Percentiles rank a stretch among this genome's conserved stretches.
Conservation (phyloP, 2,888 invertebrate genomes). For the Spodoptera exigua region DNA sequence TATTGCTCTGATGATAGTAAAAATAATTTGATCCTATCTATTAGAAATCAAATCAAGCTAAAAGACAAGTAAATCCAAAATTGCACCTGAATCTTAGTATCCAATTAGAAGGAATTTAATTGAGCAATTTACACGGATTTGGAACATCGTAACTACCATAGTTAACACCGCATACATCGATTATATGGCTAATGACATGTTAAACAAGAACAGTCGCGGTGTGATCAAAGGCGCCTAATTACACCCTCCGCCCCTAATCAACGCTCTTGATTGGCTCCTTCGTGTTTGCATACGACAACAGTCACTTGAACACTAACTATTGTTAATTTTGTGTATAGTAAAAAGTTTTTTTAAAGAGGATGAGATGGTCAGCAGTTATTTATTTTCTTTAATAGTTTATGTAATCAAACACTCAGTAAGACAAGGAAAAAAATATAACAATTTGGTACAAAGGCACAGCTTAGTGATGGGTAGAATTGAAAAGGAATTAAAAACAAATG, state of each 20-base stretch:
- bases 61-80: neutral
- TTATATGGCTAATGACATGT: slow-evolving; percentile 70
- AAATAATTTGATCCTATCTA: too few species aligned
- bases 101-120: slow-evolving; percentile 10
- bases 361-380: too few species aligned
- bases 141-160: slow-evolving; percentile 21
- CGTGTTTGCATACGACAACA: slow-evolving; percentile 77
- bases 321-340: too few species aligned
- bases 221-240: slow-evolving; percentile 87
- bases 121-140: neutral
- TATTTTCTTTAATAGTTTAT: too few species aligned
- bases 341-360: too few species aligned
- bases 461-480: too few species aligned
- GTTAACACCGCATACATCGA: slow-evolving; percentile 52
- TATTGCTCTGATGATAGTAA: too few species aligned
- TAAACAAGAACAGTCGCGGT: slow-evolving; percentile 78
- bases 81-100: slow-evolving; percentile 4
- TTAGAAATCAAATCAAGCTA: neutral
- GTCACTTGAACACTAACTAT: slow-evolving; percentile 10
- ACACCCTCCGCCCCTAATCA: slow-evolving; percentile 77
- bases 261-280: slow-evolving; percentile 78
- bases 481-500: too few species aligned
- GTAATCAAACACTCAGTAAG: too few species aligned
- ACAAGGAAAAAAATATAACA: too few species aligned
- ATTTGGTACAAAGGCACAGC: too few species aligned